These are phyloP conservation scores for Xylocopa sonorina DNA, from an alignment of 1,140 invertebrate genomes.

Conservation along the genomic window DNA sequence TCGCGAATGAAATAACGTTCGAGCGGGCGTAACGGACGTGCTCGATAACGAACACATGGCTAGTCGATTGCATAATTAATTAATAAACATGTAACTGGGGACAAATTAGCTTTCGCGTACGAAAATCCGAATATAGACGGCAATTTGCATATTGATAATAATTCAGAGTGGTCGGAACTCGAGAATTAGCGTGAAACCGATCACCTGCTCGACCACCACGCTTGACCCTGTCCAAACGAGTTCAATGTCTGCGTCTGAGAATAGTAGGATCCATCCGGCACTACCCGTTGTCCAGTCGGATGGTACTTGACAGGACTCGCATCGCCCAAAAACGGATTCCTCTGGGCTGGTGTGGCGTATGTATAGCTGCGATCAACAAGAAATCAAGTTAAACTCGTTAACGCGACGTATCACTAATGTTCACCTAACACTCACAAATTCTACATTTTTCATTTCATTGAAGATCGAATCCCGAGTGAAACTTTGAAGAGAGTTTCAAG, in stretches of 20 bases:
- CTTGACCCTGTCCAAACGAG: slow-evolving; percentile 56
- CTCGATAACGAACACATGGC: background rate
- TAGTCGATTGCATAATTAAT: slow-evolving; percentile 16
- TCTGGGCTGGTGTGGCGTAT: slow-evolving; percentile 46
- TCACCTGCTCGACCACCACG: slow-evolving; percentile 72
- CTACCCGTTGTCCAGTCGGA: slow-evolving; percentile 18
- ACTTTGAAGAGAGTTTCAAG: no score
- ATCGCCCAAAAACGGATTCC: slow-evolving; percentile 55
- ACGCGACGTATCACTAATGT: no score
- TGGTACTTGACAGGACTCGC: slow-evolving; percentile 31
- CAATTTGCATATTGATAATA: background rate
- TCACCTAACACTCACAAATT: no score
- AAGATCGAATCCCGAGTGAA: no score
- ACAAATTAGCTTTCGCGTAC: background rate
- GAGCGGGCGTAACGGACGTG: no score
- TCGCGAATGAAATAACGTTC: background rate
- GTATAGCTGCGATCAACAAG: slow-evolving; percentile 53
- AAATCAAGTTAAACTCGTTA: no score
- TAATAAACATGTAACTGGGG: background rate
- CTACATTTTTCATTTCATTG: no score
- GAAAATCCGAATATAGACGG: background rate
- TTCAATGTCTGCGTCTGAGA: slow-evolving; percentile 40
- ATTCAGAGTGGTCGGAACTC: background rate
- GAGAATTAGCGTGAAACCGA: background rate
- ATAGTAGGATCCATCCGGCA: slow-evolving; percentile 12